Percentiles rank a stretch among this genome's conserved stretches.
Conservation (phyloP, 2,888 invertebrate species). For the Sesia apiformis region DNA sequence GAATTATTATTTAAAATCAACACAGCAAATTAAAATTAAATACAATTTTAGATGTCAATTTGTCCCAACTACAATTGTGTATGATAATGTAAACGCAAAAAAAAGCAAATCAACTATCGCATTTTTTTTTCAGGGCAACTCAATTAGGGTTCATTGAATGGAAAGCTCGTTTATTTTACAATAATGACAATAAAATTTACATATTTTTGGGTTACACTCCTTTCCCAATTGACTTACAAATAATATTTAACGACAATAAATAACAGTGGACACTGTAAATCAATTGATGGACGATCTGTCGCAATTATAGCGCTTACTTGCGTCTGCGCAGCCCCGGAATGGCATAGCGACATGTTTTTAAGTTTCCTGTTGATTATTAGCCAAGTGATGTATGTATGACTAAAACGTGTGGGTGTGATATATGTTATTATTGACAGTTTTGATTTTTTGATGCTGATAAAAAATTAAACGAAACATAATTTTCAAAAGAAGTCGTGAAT, state of each 20-base stretch:
- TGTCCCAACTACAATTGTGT: too few species aligned
- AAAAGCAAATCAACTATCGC: too few species aligned
- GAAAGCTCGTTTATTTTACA: too few species aligned
- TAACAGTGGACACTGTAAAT: constrained; percentile 36
- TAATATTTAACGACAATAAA: constrained; percentile 36
- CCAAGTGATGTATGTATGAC: neutral
- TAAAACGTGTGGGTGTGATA: neutral
- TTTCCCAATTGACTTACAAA: constrained; percentile 14
- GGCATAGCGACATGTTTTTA: constrained; percentile 1
- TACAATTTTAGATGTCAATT: too few species aligned
- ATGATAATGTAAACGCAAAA: too few species aligned
- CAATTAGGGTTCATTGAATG: too few species aligned
- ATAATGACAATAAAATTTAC: too few species aligned
- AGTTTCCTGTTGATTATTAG: neutral
- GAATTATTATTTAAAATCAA: too few species aligned
- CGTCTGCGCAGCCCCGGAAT: constrained; percentile 2
- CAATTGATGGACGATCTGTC: constrained; percentile 54
- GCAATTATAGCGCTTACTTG: constrained; percentile 31
- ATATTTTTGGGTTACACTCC: constrained; percentile 6
- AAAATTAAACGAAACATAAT: neutral
- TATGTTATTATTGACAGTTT: too few species aligned
- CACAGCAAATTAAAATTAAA: too few species aligned
- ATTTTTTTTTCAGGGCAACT: too few species aligned
- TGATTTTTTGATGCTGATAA: neutral
- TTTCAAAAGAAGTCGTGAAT: neutral